Evolutionary conservation across 2,888 invertebrate genomes (phyloP).

Genomic region (Quadroppia sp.): DNA sequence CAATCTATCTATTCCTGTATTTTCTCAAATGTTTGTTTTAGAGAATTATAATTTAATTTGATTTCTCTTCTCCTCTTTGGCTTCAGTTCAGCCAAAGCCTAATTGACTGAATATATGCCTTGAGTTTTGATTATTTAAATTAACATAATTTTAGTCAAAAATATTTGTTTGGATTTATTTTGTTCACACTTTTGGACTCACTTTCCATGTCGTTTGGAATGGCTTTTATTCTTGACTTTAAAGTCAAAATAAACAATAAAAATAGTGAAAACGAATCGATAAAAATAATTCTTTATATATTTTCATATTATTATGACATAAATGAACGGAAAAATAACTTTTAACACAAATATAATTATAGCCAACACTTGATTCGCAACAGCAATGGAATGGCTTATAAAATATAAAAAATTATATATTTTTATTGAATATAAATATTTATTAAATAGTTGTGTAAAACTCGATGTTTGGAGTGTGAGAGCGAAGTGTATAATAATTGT

Average conservation of each 20-base stretch:
- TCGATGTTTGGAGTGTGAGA: not conserved
- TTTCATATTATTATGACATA: not conserved
- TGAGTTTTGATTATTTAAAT: slow-evolving; percentile 7
- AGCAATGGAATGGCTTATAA: too few relatives aligned
- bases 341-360: too few relatives aligned
- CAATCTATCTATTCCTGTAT: slow-evolving; percentile 27
- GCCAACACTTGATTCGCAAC: too few relatives aligned
- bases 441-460: not conserved
- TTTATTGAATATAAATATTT: slow-evolving; percentile 1
- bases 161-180: too few relatives aligned
- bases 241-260: not conserved
- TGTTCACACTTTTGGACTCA: too few relatives aligned
- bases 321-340: too few relatives aligned
- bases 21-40: slow-evolving; percentile 26
- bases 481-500: slow-evolving; percentile 10
- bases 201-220: too few relatives aligned
- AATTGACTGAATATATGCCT: slow-evolving; percentile 18
- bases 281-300: not conserved
- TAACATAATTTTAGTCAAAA: not conserved
- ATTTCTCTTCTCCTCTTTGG: not conserved
- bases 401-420: not conserved
- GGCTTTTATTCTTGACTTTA: not conserved
- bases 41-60: slow-evolving; percentile 36
- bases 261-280: too few relatives aligned
- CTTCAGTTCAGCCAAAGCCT: not conserved